Evolutionary conservation across 2,797 vertebrate genomes (phyloP), one percentile per base, ranked within the genome.

Genomic region (Gambelia wislizenii): DNA sequence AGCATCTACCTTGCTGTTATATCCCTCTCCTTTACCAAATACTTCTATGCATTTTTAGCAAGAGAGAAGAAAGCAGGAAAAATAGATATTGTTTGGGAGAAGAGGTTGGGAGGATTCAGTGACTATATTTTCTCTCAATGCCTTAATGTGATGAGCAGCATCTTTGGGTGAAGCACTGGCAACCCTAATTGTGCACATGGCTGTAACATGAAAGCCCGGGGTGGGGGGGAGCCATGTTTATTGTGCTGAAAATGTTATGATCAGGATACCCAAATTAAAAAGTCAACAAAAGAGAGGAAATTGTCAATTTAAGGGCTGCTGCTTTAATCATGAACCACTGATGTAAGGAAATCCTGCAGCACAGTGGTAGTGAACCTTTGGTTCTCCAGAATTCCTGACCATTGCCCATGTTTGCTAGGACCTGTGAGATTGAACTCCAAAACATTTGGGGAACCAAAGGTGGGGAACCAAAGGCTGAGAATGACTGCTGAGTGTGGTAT

Each of bases 171-270:
- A 33, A 61, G 27, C 76, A 6, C 27, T 77, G 22, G 13, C 33
- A 39, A 47, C 47, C 44, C 6, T 9, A 78, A 61, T 47, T 61
- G 52, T 16, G 30, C 9, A 78, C 36, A 78, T 86, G n/a, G 47
- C 12, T 79, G 61, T 18, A 22, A 70, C 27, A 33, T 85, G 7
- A 59, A 33, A 59, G 27, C 42, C 22, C 39, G 52, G 22, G 59
- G 20, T 1, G 25, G 25, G 44, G 74, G 47, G 9, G 61, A 30
- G 1, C 56, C 7, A 2, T 86, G 22, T 10, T 77, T 44, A 47
- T 27, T 67, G 56, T 27, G 20, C 75, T 86, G 44, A 67, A 86
- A 86, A 86, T 78, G 47, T 44, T 52, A 36, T 64, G 56, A n/a
- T 77, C 49, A 77, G 18, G 39, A 79, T 67, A 78, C 76, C 12